These are phyloP conservation scores for Nothura maculosa DNA, from an alignment of 2,797 vertebrate genomes.

Conservation along the genomic window DNA sequence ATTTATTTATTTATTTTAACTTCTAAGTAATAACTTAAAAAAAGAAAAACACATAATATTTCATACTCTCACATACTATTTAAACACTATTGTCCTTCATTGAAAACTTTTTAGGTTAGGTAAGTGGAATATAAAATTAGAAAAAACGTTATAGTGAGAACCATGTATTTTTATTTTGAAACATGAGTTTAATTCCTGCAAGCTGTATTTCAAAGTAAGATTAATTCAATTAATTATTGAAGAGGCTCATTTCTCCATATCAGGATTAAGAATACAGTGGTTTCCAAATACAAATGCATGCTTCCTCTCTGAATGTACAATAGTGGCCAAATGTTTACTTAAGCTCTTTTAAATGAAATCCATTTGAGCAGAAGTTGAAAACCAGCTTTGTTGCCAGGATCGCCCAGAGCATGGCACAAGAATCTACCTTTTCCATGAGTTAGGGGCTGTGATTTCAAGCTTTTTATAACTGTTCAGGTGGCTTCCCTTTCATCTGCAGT, in stretches of 20 bases:
- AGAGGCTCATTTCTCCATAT: not conserved
- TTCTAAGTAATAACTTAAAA: not conserved
- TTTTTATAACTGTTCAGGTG: not conserved
- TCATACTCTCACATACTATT: not conserved
- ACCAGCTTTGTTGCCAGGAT: not conserved
- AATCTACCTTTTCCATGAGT: not conserved
- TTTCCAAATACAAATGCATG: not conserved
- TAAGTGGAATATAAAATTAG: not conserved
- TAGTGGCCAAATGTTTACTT: not conserved
- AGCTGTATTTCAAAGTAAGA: not conserved
- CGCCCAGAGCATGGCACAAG: not conserved
- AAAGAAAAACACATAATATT: not conserved
- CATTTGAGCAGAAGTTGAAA: not conserved
- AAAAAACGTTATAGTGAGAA: not conserved
- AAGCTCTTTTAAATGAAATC: constrained; percentile 12
- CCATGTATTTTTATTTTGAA: not conserved
- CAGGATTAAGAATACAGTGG: not conserved
- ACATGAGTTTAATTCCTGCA: not conserved
- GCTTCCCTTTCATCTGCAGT: not conserved
- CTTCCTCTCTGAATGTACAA: not conserved
- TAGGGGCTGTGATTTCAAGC: not conserved
- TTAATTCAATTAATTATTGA: constrained; percentile 12
- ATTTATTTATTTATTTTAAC: not conserved
- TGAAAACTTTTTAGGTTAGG: not conserved
- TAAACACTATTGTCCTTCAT: not conserved